These are phyloP conservation scores for Rhagonycha lutea DNA, from an alignment of 2,888 invertebrate species.

Conservation along the genomic window DNA sequence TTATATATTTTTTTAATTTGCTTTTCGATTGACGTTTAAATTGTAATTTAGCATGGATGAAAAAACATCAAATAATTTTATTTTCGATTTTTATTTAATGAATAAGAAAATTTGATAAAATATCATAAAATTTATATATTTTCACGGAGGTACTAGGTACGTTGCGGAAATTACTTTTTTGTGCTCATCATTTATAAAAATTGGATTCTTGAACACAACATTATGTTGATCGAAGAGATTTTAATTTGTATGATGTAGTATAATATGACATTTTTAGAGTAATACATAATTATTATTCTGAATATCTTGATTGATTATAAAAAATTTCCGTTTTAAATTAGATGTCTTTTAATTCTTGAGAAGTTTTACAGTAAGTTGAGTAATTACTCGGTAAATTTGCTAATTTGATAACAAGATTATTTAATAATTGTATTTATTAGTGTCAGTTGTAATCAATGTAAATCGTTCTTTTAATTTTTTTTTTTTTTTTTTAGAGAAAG, in stretches of 20 bases:
- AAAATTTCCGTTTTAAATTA: not conserved
- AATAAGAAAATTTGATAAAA: not conserved
- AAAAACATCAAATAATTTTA: not conserved
- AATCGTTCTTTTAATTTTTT: too few relatives aligned
- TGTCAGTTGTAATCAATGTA: too few relatives aligned
- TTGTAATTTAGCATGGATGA: not conserved
- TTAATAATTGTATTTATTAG: too few relatives aligned
- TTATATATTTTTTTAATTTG: not conserved
- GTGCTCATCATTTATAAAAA: not conserved
- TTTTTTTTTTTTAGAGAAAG: too few relatives aligned
- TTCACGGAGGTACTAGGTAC: not conserved
- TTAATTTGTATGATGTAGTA: not conserved
- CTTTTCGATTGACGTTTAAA: not conserved
- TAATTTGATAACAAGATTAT: too few relatives aligned
- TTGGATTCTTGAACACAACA: not conserved
- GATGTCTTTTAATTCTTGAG: too few relatives aligned
- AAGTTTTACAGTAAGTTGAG: too few relatives aligned
- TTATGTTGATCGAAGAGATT: not conserved
- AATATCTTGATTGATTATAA: not conserved
- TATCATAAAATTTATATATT: not conserved
- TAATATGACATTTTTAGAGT: not conserved
- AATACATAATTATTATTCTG: not conserved
- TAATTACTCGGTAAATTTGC: too few relatives aligned
- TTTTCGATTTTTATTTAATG: not conserved
- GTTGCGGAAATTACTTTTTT: not conserved